Conservation (phyloP, 23 tunicate species). For the Trididemnum nubilum region DNA sequence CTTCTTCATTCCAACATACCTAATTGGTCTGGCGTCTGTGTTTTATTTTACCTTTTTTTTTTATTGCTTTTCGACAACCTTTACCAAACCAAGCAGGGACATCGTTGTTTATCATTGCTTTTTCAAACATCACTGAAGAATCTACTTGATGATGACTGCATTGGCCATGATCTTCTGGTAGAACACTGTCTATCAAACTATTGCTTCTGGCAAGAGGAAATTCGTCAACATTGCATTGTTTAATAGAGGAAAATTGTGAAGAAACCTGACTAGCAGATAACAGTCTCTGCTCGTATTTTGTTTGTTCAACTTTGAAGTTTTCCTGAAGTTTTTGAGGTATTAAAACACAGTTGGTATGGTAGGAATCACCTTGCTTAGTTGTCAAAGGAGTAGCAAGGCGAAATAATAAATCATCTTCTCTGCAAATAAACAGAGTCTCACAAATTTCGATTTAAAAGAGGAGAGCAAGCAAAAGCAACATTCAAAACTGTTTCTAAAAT, state of each 20-base stretch:
- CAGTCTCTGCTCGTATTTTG: background rate
- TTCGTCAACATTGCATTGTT: too few relatives aligned
- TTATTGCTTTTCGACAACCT: conserved; percentile 33
- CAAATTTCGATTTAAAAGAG: too few relatives aligned
- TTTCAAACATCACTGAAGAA: background rate
- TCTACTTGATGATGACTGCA: background rate
- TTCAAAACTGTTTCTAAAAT: too few relatives aligned
- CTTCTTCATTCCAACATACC: too few relatives aligned
- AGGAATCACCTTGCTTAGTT: background rate
- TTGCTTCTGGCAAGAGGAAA: background rate
- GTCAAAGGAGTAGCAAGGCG: conserved; percentile 20
- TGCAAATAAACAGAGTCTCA: too few relatives aligned
- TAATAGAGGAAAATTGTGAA: background rate
- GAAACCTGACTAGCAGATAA: background rate
- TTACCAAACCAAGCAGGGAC: conserved; percentile 84
- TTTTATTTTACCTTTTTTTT: conserved; percentile 21
- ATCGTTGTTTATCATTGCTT: background rate
- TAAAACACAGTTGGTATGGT: conserved; percentile 9
- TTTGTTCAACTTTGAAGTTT: background rate
- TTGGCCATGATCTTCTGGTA: background rate
- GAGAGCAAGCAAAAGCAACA: too few relatives aligned
- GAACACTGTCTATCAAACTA: background rate
- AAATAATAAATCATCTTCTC: conserved; percentile 31
- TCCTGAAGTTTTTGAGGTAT: conserved; percentile 1
- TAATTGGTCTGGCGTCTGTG: background rate